phyloP scores from a whole-genome alignment of 2,113 vertebrate genomes.

The Corythornis madagascariensis region DNA sequence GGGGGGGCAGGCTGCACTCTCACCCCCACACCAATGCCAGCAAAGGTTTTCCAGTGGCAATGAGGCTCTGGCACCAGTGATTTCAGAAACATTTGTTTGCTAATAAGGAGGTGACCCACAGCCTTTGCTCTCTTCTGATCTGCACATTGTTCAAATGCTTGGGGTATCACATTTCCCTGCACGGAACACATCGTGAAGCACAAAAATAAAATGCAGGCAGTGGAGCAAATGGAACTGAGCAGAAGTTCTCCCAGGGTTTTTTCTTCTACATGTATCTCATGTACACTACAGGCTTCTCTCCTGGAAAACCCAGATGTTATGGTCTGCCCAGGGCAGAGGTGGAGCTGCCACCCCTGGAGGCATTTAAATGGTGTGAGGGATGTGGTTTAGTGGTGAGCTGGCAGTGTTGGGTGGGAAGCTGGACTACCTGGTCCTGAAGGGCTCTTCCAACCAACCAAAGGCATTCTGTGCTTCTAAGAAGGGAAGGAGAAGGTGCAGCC shows the following conservation, averaged over 20 bases:
- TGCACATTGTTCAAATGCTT: neutral
- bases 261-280: neutral
- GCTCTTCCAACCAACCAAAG: too few relatives aligned
- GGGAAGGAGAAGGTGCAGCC: neutral
- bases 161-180: neutral
- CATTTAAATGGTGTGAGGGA: too few relatives aligned
- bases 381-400: too few relatives aligned
- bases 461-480: neutral
- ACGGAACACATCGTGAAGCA: neutral
- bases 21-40: neutral
- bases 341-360: too few relatives aligned
- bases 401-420: too few relatives aligned
- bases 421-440: too few relatives aligned
- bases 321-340: too few relatives aligned
- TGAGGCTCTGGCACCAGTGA: neutral
- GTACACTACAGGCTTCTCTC: neutral
- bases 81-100: neutral
- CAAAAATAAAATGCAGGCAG: neutral
- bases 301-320: neutral
- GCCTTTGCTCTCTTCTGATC: neutral
- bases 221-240: neutral
- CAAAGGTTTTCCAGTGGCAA: neutral
- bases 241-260: neutral
- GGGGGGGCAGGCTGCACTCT: neutral
- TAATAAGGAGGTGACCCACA: neutral